Evolutionary conservation across 2,797 vertebrate genomes (phyloP), one percentile per base, ranked within the genome.

Genomic region (Etheostoma perlongum): DNA sequence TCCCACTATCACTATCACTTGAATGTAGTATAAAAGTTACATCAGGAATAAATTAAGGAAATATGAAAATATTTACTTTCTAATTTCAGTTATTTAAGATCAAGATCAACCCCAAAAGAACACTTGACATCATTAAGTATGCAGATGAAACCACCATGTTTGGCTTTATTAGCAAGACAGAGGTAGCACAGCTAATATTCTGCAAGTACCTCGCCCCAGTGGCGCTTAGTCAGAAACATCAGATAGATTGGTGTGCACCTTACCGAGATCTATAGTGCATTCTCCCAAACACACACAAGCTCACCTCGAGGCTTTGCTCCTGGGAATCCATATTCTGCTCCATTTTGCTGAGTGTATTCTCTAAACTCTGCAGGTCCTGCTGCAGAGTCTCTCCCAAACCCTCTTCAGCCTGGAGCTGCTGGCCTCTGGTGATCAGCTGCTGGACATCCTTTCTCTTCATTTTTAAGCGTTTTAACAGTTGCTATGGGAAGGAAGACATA

Each of bases 221-320:
- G 46, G 27, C 49, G 36, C 60, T 64, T 60, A 42, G 58, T 27
- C 18, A 25, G 21, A 49, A 23, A 49, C 23, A 67, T 48, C 30
- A 33, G 33, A 21, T 67, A 30, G 42, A 40, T 12, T 23, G 4
- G 0, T 61, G 44, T 46, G 33, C 16, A 69, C 4, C 23, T 15
- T 21, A 47, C 23, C 0, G 3, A 63, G 18, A 63, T 27, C 8
- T 9, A 7, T 18, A 16, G 25, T 53, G 67, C 3, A 15, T 44
- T 19, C n/a, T 40, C 4, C 4, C 33, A 14, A 6, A 25, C 40
- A 74, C 58, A 66, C 10, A 54, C 47, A 64, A 74, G 13, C 83
- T 61, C 76, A 99, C 98, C 96, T 99, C 94, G 1, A 99, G 92
- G 61, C 96, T 95, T 64, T 97, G 96, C 83, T 98, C 97, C 75